Evolutionary conservation across 2,888 invertebrate genomes (phyloP), one percentile per base, ranked within the genome.

Genomic region (Rosalia funebris): DNA sequence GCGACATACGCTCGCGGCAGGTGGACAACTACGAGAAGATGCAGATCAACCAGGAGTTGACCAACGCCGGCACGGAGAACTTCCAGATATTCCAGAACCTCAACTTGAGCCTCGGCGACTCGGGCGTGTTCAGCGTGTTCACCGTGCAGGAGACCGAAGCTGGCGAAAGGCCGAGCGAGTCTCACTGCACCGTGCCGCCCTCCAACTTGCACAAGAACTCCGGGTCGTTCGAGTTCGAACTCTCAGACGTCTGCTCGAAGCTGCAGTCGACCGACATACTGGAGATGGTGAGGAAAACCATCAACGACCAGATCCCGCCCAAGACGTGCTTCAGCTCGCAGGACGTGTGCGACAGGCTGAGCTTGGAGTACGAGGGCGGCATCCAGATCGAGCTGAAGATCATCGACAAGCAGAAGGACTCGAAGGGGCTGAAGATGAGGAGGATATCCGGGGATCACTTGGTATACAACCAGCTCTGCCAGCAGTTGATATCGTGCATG

Each of bases 391-490:
- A 94, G 75, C 81, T 95, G 73, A 88, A 91, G 70, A 88, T 95
- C 7, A 90, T 92, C 72, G 90, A 65, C 87, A 90, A 73, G 69
- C 81, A 74, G 48, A 78, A 89, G 75, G 89, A 90, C 74, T 88
- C 88, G 47, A 93, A 92, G 71, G 93, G 93, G 4, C 85, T 95
- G 71, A 93, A 94, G 72, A 88, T 95, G 88, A 83, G 94, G 55
- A 83, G 94, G 75, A 92, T 95, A 72, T 93, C 93, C 0, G 95
- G 95, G 2, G 95, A 95, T 81, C 92, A 92, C 80, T 84, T 90
- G 70, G 92, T 93, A 77, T 95, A 94, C 77, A 92, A 92, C 64
- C 92, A 93, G 79, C 84, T 95, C 36, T 95, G 95, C 80, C 91
- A 93, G 77, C 93, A 94, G 81, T 82, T 95, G 72, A 92, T 95